phyloP scores from a whole-genome alignment of 2,888 invertebrate genomes.

The Heliothis peltigera region DNA sequence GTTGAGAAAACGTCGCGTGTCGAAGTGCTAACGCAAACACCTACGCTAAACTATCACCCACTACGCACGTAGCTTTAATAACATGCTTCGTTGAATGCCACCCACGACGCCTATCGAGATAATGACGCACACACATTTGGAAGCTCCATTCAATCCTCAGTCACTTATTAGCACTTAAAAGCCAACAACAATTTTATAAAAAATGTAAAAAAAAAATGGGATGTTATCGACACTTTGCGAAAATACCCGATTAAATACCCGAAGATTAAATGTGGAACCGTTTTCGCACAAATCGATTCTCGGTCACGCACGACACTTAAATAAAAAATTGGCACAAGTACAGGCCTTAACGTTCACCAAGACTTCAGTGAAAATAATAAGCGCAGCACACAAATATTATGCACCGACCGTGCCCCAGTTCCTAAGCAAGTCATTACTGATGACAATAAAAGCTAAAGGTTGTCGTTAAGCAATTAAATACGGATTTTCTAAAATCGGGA shows the following conservation, averaged over 20 bases:
- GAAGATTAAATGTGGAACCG: slow-evolving; percentile 23
- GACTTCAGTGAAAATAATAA: slow-evolving; percentile 30
- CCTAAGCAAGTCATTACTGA: slow-evolving; percentile 47
- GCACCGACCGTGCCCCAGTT: slow-evolving; percentile 61
- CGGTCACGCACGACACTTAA: slow-evolving; percentile 41
- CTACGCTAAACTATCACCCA: neutral
- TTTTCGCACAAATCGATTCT: slow-evolving; percentile 14
- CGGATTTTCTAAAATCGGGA: slow-evolving; percentile 54
- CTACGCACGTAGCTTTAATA: neutral
- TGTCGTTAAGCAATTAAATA: slow-evolving; percentile 51
- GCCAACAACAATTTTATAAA: neutral
- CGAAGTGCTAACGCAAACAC: neutral
- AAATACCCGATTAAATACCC: slow-evolving; percentile 27
- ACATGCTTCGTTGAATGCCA: neutral
- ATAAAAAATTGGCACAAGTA: slow-evolving; percentile 67
- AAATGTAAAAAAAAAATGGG: neutral
- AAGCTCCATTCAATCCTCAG: neutral
- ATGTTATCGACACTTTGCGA: slow-evolving; percentile 21
- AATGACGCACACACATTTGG: neutral
- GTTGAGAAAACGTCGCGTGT: neutral
- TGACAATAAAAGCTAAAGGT: slow-evolving; percentile 71
- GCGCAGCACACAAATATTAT: slow-evolving; percentile 43
- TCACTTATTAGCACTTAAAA: neutral
- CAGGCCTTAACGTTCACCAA: slow-evolving; percentile 48
- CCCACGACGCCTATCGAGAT: neutral